Conservation (phyloP, 2,797 vertebrate species). For the Cirrhinus mrigala region DNA sequence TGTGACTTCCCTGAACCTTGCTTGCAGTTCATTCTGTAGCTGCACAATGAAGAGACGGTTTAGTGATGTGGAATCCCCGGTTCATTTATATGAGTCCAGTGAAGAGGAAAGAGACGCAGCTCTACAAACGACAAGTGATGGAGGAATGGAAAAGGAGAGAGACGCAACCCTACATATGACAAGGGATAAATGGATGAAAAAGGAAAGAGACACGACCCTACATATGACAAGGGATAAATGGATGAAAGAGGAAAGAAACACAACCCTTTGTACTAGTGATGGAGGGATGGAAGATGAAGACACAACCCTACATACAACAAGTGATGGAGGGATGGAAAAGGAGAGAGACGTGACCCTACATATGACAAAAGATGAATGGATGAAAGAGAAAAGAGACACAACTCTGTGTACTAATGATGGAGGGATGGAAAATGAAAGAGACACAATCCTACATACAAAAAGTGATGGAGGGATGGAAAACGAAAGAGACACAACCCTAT, state of each 20-base stretch:
- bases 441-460: not conserved
- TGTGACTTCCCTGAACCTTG: slow-evolving; percentile 7
- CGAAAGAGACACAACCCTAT: not conserved
- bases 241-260: not conserved
- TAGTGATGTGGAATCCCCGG: not conserved
- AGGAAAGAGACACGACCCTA: not conserved
- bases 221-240: not conserved
- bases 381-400: not conserved
- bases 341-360: fast-evolving
- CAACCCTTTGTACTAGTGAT: not conserved
- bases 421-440: not conserved
- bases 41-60: not conserved
- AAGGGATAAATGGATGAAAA: not conserved
- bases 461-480: not conserved
- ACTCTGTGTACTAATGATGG: not conserved
- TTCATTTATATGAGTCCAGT: not conserved
- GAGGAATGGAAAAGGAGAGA: not conserved
- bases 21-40: slow-evolving; percentile 7
- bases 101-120: not conserved
- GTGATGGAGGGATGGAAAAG: not conserved
- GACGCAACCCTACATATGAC: not conserved
- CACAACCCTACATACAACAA: too few relatives aligned
- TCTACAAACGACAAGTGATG: not conserved
- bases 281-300: not conserved
- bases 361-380: not conserved